Evolutionary conservation across 2,797 vertebrate genomes (phyloP).

Genomic region (Premnoplex brunnescens): DNA sequence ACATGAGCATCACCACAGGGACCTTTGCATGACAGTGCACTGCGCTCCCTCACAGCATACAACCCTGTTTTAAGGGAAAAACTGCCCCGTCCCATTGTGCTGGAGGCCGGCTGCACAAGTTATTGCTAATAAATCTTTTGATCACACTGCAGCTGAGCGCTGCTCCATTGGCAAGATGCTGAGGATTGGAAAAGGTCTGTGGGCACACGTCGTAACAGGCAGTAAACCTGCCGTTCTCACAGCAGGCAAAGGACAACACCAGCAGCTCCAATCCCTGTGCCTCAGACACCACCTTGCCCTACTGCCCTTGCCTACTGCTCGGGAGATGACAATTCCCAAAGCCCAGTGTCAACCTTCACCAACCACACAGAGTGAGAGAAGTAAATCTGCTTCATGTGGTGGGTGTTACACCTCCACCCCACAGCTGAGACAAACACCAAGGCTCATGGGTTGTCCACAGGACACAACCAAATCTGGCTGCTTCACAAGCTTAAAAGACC

Average conservation of each 20-base stretch:
- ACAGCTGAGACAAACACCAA: neutral
- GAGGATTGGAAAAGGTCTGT: neutral
- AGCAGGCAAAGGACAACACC: neutral
- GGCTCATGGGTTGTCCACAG: neutral
- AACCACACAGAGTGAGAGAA: neutral
- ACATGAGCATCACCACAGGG: neutral
- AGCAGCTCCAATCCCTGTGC: neutral
- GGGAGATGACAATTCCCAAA: neutral
- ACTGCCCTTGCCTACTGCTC: neutral
- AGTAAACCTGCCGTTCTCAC: neutral
- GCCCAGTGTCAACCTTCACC: neutral
- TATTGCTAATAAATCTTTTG: neutral
- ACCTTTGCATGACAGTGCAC: neutral
- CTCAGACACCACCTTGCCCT: fast-evolving
- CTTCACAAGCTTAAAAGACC: neutral
- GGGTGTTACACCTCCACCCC: neutral
- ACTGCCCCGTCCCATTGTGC: neutral
- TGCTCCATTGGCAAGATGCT: neutral
- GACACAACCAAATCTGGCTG: neutral
- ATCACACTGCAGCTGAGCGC: neutral
- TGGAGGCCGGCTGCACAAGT: neutral
- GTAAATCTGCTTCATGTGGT: neutral
- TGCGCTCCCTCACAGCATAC: neutral
- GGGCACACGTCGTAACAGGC: neutral
- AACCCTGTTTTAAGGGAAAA: neutral